These are phyloP conservation scores for Eucidaris tribuloides DNA, from an alignment of 35 echinoderm and acorn worm species.

Conservation along the genomic window DNA sequence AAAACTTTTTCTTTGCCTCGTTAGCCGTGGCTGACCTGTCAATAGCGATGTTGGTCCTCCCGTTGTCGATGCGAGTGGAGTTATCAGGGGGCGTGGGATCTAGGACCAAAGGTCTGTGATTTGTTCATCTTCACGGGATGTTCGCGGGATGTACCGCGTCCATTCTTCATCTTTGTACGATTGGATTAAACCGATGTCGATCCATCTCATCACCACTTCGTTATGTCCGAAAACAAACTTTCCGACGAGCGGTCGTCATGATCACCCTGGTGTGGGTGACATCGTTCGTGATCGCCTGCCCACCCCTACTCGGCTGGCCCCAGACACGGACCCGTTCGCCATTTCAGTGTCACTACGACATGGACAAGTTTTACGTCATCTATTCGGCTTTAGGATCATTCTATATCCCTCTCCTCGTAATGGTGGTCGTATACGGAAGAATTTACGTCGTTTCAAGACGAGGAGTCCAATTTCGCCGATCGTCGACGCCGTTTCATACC, in stretches of 20 bases:
- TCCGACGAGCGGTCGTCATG: constrained; percentile 47
- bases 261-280: constrained; percentile 49
- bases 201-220: constrained; percentile 60
- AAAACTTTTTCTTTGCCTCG: constrained; percentile 81
- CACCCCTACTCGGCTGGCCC: constrained; percentile 79
- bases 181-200: constrained; percentile 69
- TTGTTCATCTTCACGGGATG: constrained; percentile 80
- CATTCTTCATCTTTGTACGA: constrained; percentile 70
- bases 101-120: constrained; percentile 42
- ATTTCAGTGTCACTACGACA: constrained; percentile 48
- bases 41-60: constrained; percentile 57
- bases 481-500: neutral
- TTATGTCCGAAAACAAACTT: constrained; percentile 60
- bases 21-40: constrained; percentile 63
- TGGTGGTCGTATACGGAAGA: constrained; percentile 48
- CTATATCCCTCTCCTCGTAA: constrained; percentile 64
- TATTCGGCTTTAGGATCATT: constrained; percentile 75
- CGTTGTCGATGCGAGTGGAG: constrained; percentile 44
- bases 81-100: constrained; percentile 54
- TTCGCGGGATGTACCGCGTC: constrained; percentile 73
- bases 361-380: constrained; percentile 48
- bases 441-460: constrained; percentile 54
- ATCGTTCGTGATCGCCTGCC: constrained; percentile 69
- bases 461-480: constrained; percentile 46
- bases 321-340: neutral